Conservation (phyloP, 2,797 vertebrate species). For the Bovichtus variegatus region DNA sequence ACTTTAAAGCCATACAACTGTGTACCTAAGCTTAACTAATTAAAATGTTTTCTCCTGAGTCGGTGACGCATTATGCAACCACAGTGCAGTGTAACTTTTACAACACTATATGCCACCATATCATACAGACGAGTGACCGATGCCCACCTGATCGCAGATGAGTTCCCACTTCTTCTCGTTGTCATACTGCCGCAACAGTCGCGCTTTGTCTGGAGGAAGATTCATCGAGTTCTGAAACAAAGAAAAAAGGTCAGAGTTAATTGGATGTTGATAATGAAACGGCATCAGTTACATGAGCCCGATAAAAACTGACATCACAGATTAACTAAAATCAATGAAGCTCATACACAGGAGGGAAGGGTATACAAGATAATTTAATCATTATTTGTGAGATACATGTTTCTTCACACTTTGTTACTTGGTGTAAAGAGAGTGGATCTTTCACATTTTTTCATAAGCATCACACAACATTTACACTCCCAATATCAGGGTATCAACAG, state of each 20-base stretch:
- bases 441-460: neutral
- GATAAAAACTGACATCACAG: constrained; percentile 10
- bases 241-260: constrained; percentile 54
- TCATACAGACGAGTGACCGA: constrained; percentile 3
- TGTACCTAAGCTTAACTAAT: neutral
- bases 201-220: constrained; percentile 97
- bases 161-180: constrained; percentile 99
- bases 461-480: constrained; percentile 2
- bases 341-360: neutral
- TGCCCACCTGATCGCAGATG: constrained; percentile 95
- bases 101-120: neutral
- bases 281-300: constrained; percentile 24
- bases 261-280: constrained; percentile 31
- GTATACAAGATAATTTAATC: neutral
- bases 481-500: neutral
- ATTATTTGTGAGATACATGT: neutral
- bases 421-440: neutral
- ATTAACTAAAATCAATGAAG: constrained; percentile 26
- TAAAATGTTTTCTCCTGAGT: neutral
- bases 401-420: neutral
- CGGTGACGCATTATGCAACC: neutral
- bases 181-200: constrained; percentile 95
- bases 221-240: constrained; percentile 95
- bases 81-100: neutral
- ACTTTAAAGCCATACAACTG: neutral